phyloP scores from a whole-genome alignment of 2,888 invertebrate genomes.

The Athalia circularis region DNA sequence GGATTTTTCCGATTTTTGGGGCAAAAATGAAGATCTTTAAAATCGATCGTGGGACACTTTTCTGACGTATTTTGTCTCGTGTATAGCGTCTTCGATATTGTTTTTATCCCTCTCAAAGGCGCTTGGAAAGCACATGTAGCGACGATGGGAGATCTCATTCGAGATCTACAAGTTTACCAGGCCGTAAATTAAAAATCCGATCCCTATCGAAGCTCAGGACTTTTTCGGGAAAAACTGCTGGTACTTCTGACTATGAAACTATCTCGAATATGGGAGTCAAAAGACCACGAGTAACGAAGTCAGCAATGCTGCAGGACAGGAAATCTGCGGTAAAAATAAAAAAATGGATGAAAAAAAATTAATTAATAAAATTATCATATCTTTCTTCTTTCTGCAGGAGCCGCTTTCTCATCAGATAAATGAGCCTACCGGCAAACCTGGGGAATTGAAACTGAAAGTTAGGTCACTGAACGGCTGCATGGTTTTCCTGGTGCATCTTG shows the following conservation, averaged over 20 bases:
- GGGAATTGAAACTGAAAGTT: slow-evolving; percentile 64
- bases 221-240: slow-evolving; percentile 50
- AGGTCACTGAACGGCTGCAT: slow-evolving; percentile 66
- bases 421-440: slow-evolving; percentile 59
- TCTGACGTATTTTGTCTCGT: too few species aligned
- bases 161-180: slow-evolving; percentile 61
- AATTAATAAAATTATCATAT: not conserved
- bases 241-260: slow-evolving; percentile 20
- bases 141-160: slow-evolving; percentile 54
- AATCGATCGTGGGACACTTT: too few species aligned
- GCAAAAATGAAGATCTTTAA: too few species aligned
- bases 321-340: slow-evolving; percentile 53
- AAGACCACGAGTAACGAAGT: slow-evolving; percentile 55
- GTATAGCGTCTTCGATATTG: not conserved
- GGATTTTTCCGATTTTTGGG: too few species aligned
- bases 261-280: slow-evolving; percentile 27
- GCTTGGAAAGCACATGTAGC: slow-evolving; percentile 13
- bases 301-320: slow-evolving; percentile 52
- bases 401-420: slow-evolving; percentile 65
- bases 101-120: not conserved
- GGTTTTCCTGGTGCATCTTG: slow-evolving; percentile 65
- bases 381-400: slow-evolving; percentile 54
- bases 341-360: too few species aligned
- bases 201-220: slow-evolving; percentile 48
- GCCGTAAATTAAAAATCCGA: slow-evolving; percentile 9